These are phyloP conservation scores for Elegia similella DNA, from an alignment of 2,888 invertebrate genomes.

Conservation along the genomic window DNA sequence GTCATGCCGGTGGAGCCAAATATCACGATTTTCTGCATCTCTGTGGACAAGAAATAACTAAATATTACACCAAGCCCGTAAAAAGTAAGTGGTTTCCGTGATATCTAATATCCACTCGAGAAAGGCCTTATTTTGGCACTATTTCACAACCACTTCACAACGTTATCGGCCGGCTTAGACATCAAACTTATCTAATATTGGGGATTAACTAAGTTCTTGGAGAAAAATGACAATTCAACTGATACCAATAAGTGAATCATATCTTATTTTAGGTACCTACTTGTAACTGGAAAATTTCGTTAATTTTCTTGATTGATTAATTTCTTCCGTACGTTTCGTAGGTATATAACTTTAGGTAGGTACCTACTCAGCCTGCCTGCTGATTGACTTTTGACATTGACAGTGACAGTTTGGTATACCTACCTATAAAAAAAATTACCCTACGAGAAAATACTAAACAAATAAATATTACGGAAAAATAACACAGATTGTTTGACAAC, in stretches of 20 bases:
- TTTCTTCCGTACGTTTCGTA: neutral
- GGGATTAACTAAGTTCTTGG: neutral
- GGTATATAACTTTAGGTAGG: too few relatives aligned
- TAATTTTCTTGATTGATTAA: conserved; percentile 7
- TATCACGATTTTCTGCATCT: conserved; percentile 89
- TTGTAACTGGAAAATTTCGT: neutral
- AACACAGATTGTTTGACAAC: too few relatives aligned
- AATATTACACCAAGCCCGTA: neutral
- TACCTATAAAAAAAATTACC: too few relatives aligned
- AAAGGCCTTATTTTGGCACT: neutral
- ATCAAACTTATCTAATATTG: neutral
- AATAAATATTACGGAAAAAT: too few relatives aligned
- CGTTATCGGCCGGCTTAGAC: neutral
- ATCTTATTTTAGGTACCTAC: neutral
- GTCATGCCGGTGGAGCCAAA: conserved; percentile 93
- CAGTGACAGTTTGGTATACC: too few relatives aligned
- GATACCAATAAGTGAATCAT: too few relatives aligned
- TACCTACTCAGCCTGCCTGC: too few relatives aligned
- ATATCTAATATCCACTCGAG: neutral
- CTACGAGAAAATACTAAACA: too few relatives aligned
- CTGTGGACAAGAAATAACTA: conserved; percentile 32
- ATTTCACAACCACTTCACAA: neutral
- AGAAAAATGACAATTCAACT: neutral
- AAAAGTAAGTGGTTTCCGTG: neutral
- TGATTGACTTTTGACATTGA: too few relatives aligned